Evolutionary conservation across 2,888 invertebrate species (phyloP).

Genomic region (Sympetrum striolatum): DNA sequence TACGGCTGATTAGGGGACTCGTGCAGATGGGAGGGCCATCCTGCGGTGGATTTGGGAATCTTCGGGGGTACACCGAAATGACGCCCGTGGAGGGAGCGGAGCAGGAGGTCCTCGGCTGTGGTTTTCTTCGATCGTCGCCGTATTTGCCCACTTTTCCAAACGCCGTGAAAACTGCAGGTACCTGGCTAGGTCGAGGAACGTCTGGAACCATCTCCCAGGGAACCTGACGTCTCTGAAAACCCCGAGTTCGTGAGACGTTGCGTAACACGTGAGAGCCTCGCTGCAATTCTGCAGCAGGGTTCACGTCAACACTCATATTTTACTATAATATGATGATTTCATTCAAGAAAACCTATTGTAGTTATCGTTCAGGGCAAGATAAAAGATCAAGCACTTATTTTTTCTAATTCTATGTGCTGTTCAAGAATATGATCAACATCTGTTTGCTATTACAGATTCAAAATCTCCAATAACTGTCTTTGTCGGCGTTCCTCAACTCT

Average conservation of each 20-base stretch:
- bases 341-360: too few relatives aligned
- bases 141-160: slow-evolving; percentile 71
- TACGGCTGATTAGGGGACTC: slow-evolving; percentile 64
- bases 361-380: too few relatives aligned
- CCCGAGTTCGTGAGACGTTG: neutral
- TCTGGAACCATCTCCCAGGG: slow-evolving; percentile 90
- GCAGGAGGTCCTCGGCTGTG: slow-evolving; percentile 61
- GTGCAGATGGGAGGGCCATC: slow-evolving; percentile 49
- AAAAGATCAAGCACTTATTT: too few relatives aligned
- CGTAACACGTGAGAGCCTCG: neutral
- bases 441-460: too few relatives aligned
- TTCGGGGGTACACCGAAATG: neutral
- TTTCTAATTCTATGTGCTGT: too few relatives aligned
- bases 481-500: too few relatives aligned
- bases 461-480: too few relatives aligned
- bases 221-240: slow-evolving; percentile 72
- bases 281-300: neutral
- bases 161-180: slow-evolving; percentile 84
- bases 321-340: too few relatives aligned
- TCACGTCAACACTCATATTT: too few relatives aligned
- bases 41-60: neutral
- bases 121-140: slow-evolving; percentile 54
- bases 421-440: too few relatives aligned
- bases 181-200: slow-evolving; percentile 84
- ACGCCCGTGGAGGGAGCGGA: neutral